Evolutionary conservation across 2,888 invertebrate species (phyloP).

Genomic region (Andricus curvator): DNA sequence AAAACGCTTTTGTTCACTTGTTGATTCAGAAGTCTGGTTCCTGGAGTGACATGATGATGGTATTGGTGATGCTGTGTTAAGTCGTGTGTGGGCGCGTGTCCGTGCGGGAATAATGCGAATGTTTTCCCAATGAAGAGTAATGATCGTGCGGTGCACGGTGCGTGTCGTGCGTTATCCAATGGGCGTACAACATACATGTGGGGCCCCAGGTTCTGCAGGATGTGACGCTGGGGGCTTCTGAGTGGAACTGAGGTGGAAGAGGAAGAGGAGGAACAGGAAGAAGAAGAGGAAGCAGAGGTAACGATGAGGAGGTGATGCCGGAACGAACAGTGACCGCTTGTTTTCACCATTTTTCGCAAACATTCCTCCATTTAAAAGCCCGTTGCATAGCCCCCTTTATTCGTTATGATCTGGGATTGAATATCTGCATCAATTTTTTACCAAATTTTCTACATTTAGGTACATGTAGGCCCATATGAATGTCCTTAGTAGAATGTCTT

Average conservation of each 20-base stretch:
- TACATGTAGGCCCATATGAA: too few species aligned
- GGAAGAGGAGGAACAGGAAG: slow-evolving; percentile 44
- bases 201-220: slow-evolving; percentile 46
- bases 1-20: slow-evolving; percentile 33
- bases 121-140: slow-evolving; percentile 52
- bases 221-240: slow-evolving; percentile 52
- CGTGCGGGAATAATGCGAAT: slow-evolving; percentile 55
- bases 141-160: slow-evolving; percentile 56
- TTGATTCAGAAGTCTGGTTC: slow-evolving; percentile 18
- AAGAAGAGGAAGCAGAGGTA: slow-evolving; percentile 34
- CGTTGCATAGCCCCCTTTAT: neutral
- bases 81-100: slow-evolving; percentile 52
- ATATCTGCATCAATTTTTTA: slow-evolving; percentile 1
- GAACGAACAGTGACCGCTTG: slow-evolving; percentile 40
- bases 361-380: slow-evolving; percentile 4
- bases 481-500: too few species aligned
- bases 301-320: slow-evolving; percentile 22
- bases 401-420: neutral
- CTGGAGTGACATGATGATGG: slow-evolving; percentile 13
- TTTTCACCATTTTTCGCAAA: slow-evolving; percentile 25
- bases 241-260: slow-evolving; percentile 46
- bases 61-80: slow-evolving; percentile 42
- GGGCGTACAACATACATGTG: slow-evolving; percentile 55
- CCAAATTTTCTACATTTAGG: neutral
- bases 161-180: slow-evolving; percentile 58